Conservation (phyloP, 2,113 vertebrate species). For the Odocoileus virginianus region DNA sequence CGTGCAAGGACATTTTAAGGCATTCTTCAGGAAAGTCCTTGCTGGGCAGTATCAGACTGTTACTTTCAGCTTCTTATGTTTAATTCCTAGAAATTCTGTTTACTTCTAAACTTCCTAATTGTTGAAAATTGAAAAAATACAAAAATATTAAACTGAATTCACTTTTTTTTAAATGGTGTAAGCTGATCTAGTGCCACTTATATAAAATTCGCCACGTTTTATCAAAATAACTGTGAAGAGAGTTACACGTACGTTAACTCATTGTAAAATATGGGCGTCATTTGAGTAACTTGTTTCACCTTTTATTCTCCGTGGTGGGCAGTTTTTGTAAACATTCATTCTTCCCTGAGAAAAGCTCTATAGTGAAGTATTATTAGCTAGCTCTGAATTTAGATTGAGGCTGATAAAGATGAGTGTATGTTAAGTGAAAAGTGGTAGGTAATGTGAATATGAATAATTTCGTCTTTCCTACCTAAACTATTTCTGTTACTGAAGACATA, state of each 20-base stretch:
- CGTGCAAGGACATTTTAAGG: neutral
- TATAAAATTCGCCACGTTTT: constrained; percentile 7
- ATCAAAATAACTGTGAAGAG: neutral
- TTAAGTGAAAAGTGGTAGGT: neutral
- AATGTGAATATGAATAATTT: neutral
- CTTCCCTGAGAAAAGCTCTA: neutral
- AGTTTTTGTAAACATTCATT: neutral
- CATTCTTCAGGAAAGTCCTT: neutral
- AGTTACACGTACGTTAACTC: neutral
- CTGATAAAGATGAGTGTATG: neutral
- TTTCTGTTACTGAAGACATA: neutral
- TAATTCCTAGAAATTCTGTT: neutral
- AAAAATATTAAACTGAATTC: neutral
- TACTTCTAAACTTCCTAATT: neutral
- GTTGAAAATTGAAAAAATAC: neutral
- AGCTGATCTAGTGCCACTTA: neutral
- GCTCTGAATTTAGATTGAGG: neutral
- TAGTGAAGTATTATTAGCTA: neutral
- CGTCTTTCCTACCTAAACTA: neutral
- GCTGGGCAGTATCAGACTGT: neutral
- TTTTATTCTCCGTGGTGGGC: neutral
- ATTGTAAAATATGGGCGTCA: neutral
- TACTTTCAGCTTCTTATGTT: neutral
- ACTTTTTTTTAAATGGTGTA: neutral
- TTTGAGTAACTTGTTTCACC: neutral